Evolutionary conservation across 2,888 invertebrate genomes (phyloP).

Genomic region (Dione juno): DNA sequence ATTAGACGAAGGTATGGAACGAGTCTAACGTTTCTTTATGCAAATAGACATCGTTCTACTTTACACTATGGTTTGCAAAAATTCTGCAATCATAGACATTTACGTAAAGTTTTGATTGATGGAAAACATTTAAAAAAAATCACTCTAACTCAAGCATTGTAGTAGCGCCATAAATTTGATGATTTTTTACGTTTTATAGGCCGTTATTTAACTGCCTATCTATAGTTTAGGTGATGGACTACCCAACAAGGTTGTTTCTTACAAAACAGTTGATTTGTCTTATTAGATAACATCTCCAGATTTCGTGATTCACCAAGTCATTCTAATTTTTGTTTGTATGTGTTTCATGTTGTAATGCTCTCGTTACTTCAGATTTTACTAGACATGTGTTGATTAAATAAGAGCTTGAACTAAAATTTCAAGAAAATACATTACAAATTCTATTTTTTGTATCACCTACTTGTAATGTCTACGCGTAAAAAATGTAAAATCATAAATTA

Average conservation of each 20-base stretch:
- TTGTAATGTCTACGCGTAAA: neutral
- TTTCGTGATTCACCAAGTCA: constrained; percentile 68
- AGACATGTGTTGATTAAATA: constrained; percentile 64
- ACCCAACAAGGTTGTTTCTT: constrained; percentile 10
- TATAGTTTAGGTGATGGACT: constrained; percentile 19
- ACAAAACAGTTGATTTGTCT: constrained; percentile 19
- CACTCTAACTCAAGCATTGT: constrained; percentile 44
- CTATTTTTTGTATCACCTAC: constrained; percentile 27
- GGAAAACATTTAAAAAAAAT: constrained; percentile 58
- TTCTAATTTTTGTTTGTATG: constrained; percentile 58
- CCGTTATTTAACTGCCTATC: constrained; percentile 27
- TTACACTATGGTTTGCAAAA: constrained; percentile 6
- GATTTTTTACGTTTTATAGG: constrained; percentile 10
- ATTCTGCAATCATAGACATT: constrained; percentile 38
- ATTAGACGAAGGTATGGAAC: neutral
- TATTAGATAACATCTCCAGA: constrained; percentile 68
- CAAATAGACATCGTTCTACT: constrained; percentile 17
- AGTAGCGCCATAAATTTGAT: constrained; percentile 18
- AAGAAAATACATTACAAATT: constrained; percentile 24
- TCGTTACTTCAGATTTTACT: constrained; percentile 62
- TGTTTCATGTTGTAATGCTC: constrained; percentile 56
- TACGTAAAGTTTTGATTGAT: constrained; percentile 64
- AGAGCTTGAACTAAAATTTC: constrained; percentile 52
- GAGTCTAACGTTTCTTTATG: constrained; percentile 12
- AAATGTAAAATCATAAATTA: no score